Conservation (phyloP, 1,140 invertebrate species). For the Bacillus rossius region DNA sequence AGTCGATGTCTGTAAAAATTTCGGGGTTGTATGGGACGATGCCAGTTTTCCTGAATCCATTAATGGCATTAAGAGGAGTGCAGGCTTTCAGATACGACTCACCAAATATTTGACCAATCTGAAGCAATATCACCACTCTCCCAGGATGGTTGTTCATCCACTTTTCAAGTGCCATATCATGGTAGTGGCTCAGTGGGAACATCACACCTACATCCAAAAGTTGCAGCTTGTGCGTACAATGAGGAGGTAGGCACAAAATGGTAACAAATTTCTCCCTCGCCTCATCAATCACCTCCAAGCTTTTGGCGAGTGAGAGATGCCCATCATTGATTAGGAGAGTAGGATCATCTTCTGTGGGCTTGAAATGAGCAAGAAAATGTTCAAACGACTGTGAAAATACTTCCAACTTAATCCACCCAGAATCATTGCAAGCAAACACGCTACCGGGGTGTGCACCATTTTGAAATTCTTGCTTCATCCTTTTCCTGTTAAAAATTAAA, state of each 20-base stretch:
- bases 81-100: conserved; percentile 32
- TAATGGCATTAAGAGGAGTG: conserved; percentile 27
- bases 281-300: conserved; percentile 17
- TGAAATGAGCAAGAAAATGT: conserved; percentile 22
- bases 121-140: conserved; percentile 20
- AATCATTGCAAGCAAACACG: conserved; percentile 17
- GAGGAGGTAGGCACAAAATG: conserved; percentile 32
- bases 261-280: conserved; percentile 23
- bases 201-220: conserved; percentile 41
- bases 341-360: conserved; percentile 21
- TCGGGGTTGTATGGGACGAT: conserved; percentile 29
- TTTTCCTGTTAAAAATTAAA: conserved; percentile 4
- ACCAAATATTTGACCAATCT: conserved; percentile 32
- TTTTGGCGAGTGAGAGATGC: conserved; percentile 8
- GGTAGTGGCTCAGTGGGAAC: conserved; percentile 25
- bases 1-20: conserved; percentile 25
- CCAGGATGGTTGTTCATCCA: conserved; percentile 31
- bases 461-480: conserved; percentile 18
- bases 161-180: conserved; percentile 18
- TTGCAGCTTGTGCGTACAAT: conserved; percentile 37
- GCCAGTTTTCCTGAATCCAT: conserved; percentile 27
- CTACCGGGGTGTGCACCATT: conserved; percentile 24
- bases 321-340: conserved; percentile 19
- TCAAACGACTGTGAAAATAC: conserved; percentile 20
- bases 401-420: conserved; percentile 20